These are phyloP conservation scores for Silvanus unidentatus DNA, from an alignment of 2,888 invertebrate genomes.

Conservation along the genomic window DNA sequence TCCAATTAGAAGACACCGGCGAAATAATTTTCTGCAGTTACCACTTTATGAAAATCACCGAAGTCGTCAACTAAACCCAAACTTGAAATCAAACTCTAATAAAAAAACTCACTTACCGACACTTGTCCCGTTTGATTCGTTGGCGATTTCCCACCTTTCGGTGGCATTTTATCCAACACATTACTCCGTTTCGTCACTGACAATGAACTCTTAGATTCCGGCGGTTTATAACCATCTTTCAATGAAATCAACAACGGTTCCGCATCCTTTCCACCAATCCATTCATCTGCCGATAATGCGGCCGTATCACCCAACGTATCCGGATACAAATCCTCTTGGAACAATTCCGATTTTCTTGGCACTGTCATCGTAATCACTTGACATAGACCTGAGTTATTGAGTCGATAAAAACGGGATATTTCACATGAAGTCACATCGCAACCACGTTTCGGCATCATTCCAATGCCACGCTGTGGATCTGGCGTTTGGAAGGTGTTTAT, in stretches of 20 bases:
- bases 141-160: slow-evolving; percentile 42
- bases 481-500: slow-evolving; percentile 96
- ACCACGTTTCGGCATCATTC: slow-evolving; percentile 97
- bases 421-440: slow-evolving; percentile 92
- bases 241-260: slow-evolving; percentile 89
- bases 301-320: slow-evolving; percentile 90
- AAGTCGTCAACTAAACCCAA: not conserved
- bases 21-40: slow-evolving; percentile 6
- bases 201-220: slow-evolving; percentile 64
- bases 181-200: slow-evolving; percentile 72
- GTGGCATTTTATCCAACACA: slow-evolving; percentile 65
- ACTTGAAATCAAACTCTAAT: no score
- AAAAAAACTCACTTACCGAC: slow-evolving; percentile 38
- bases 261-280: slow-evolving; percentile 82
- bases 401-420: slow-evolving; percentile 89
- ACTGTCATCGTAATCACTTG: slow-evolving; percentile 98
- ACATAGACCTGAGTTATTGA: slow-evolving; percentile 90
- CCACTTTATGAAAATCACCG: not conserved
- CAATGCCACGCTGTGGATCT: slow-evolving; percentile 95
- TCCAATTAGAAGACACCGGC: not conserved
- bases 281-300: slow-evolving; percentile 85
- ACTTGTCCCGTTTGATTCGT: slow-evolving; percentile 26
- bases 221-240: slow-evolving; percentile 69
- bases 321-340: slow-evolving; percentile 96
- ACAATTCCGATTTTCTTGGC: slow-evolving; percentile 92